A percentile compares a stretch with the other conserved stretches of the same genome.
Evolutionary conservation across 2,113 vertebrate species (phyloP).

Genomic region (Ranitomeya variabilis): DNA sequence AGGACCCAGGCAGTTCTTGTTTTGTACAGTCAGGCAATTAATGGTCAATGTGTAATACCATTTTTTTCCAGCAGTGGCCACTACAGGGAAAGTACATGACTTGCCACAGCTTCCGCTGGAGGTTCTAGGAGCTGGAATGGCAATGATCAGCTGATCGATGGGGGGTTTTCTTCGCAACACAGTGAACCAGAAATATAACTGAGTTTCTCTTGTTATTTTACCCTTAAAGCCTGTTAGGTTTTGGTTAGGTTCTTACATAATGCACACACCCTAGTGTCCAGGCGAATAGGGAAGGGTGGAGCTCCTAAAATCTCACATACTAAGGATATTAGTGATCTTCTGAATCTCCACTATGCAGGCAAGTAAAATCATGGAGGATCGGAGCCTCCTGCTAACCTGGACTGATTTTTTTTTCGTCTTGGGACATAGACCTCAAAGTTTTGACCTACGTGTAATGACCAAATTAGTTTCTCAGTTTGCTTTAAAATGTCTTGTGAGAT

Average conservation of each 20-base stretch:
- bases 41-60: background rate
- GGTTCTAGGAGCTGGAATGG: background rate
- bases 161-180: too few relatives aligned
- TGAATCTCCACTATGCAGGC: background rate
- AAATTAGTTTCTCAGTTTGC: too few relatives aligned
- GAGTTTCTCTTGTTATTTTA: background rate
- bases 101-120: background rate
- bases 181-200: too few relatives aligned
- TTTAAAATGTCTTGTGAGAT: too few relatives aligned
- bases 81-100: background rate
- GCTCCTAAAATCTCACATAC: background rate
- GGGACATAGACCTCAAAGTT: too few relatives aligned
- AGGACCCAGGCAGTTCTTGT: background rate
- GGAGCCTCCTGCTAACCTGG: background rate
- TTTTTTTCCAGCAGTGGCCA: background rate
- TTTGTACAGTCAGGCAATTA: background rate
- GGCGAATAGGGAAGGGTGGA: background rate
- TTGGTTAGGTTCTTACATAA: background rate
- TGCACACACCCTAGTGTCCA: background rate
- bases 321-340: background rate
- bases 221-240: background rate
- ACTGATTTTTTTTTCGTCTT: background rate
- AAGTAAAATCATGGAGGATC: background rate
- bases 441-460: background rate
- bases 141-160: background rate